Percentiles rank a stretch among this genome's conserved stretches.
These are phyloP conservation scores for Liodrosophila aerea DNA, from an alignment of 2,888 invertebrate genomes.

Conservation along the genomic window DNA sequence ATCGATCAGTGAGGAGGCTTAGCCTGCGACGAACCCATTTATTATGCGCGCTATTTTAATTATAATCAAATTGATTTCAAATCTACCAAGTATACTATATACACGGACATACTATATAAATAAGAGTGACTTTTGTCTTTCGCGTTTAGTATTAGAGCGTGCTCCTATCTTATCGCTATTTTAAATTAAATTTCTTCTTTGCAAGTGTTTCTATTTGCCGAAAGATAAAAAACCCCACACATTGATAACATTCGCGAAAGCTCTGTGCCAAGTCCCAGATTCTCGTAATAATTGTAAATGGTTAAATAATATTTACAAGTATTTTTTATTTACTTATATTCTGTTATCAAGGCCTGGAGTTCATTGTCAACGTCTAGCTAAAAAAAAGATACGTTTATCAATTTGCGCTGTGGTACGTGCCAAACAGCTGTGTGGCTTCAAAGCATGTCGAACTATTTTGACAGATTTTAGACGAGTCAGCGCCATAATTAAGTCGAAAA, in stretches of 20 bases:
- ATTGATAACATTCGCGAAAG: constrained; percentile 28
- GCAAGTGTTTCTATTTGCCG: constrained; percentile 41
- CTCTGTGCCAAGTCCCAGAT: background rate
- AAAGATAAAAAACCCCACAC: constrained; percentile 38
- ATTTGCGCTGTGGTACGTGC: constrained; percentile 2
- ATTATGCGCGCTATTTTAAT: constrained; percentile 35
- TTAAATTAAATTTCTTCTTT: constrained; percentile 60
- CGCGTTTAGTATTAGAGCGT: constrained; percentile 14
- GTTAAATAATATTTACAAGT: constrained; percentile 7
- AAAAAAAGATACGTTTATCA: background rate
- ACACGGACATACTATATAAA: background rate
- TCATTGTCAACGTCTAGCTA: background rate
- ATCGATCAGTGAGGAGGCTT: constrained; percentile 33
- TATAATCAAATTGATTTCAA: constrained; percentile 21
- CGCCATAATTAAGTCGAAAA: constrained; percentile 15
- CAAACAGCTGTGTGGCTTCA: constrained; percentile 42
- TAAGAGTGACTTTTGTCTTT: constrained; percentile 4
- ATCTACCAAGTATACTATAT: constrained; percentile 1
- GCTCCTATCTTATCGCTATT: constrained; percentile 47
- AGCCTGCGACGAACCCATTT: constrained; percentile 7
- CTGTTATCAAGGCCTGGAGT: constrained; percentile 12
- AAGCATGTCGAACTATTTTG: constrained; percentile 39
- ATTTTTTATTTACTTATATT: background rate
- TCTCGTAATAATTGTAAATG: constrained; percentile 12
- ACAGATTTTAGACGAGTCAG: constrained; percentile 23